phyloP scores from a whole-genome alignment of 2,888 invertebrate genomes.

The Cryptophagus acutangulus region DNA sequence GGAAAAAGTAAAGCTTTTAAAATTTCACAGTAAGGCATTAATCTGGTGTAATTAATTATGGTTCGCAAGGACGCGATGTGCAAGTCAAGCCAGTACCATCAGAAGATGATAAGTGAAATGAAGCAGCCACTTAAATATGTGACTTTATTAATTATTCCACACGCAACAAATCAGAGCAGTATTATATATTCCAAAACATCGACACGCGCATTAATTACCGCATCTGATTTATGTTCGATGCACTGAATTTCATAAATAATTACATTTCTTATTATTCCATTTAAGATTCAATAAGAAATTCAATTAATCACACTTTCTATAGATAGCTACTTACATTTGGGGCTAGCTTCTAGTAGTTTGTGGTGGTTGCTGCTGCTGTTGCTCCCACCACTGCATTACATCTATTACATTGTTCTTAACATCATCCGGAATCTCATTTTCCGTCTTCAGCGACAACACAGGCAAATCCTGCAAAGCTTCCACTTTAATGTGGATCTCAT shows the following conservation, averaged over 20 bases:
- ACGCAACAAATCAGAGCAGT: conserved; percentile 17
- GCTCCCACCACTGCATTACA: conserved; percentile 55
- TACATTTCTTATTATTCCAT: too few relatives aligned
- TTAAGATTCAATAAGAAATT: too few relatives aligned
- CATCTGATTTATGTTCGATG: conserved; percentile 14
- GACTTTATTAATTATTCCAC: conserved; percentile 28
- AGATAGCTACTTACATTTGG: too few relatives aligned
- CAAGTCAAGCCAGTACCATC: conserved; percentile 13
- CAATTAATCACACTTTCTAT: too few relatives aligned
- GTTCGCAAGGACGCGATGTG: conserved; percentile 17
- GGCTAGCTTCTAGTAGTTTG: too few relatives aligned
- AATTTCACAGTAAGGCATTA: conserved; percentile 16
- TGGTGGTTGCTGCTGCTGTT: conserved; percentile 34
- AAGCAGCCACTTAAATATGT: conserved; percentile 19
- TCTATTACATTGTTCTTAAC: conserved; percentile 53
- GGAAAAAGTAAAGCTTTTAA: conserved; percentile 22
- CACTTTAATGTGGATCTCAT: conserved; percentile 13
- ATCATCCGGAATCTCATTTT: conserved; percentile 35
- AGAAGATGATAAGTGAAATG: conserved; percentile 19
- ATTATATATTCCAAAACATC: conserved; percentile 10
- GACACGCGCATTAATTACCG: conserved; percentile 15
- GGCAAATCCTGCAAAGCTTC: conserved; percentile 28
- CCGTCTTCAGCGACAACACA: conserved; percentile 44
- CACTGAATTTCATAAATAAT: conserved; percentile 1
- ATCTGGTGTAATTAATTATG: conserved; percentile 22